A percentile compares a stretch with the other conserved stretches of the same genome.
These are phyloP conservation scores for Mesorhabditis spiculigera DNA, from an alignment of 2,888 invertebrate species.

Conservation along the genomic window DNA sequence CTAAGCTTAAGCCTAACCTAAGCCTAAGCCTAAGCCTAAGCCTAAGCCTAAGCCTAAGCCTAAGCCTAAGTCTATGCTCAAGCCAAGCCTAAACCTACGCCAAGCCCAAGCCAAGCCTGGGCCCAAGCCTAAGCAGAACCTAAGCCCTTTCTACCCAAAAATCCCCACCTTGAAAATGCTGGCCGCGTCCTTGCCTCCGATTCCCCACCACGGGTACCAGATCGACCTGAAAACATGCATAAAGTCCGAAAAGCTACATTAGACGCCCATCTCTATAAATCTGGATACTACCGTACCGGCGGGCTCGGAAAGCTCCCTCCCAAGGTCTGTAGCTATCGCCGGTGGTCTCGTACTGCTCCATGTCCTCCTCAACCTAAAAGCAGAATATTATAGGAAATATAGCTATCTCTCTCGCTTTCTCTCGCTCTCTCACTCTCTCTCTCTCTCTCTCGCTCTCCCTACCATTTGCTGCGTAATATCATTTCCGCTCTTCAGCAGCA, in stretches of 20 bases:
- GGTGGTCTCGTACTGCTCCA: constrained; percentile 53
- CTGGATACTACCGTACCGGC: background rate
- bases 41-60: too few species aligned
- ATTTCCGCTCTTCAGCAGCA: constrained; percentile 73
- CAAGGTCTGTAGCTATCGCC: constrained; percentile 29
- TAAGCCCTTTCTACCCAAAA: background rate
- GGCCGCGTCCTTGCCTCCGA: constrained; percentile 60
- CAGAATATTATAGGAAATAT: too few species aligned
- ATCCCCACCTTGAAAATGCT: constrained; percentile 57
- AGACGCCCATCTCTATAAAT: background rate
- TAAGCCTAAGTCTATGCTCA: too few species aligned
- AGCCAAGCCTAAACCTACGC: too few species aligned
- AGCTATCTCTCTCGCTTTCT: too few species aligned
- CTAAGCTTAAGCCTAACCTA: too few species aligned
- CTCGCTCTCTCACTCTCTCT: too few species aligned
- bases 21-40: too few species aligned
- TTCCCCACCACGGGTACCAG: constrained; percentile 59
- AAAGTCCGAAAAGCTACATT: background rate
- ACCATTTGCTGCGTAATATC: constrained; percentile 67
- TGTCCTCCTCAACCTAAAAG: constrained; percentile 49
- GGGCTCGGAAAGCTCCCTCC: constrained; percentile 22
- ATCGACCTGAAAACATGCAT: constrained; percentile 33
- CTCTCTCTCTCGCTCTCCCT: constrained; percentile 11
- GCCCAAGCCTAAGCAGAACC: too few species aligned
- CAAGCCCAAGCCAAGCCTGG: too few species aligned